A percentile compares a stretch with the other conserved stretches of the same genome.
Evolutionary conservation across 2,797 vertebrate genomes (phyloP).

Genomic region (Masticophis lateralis): DNA sequence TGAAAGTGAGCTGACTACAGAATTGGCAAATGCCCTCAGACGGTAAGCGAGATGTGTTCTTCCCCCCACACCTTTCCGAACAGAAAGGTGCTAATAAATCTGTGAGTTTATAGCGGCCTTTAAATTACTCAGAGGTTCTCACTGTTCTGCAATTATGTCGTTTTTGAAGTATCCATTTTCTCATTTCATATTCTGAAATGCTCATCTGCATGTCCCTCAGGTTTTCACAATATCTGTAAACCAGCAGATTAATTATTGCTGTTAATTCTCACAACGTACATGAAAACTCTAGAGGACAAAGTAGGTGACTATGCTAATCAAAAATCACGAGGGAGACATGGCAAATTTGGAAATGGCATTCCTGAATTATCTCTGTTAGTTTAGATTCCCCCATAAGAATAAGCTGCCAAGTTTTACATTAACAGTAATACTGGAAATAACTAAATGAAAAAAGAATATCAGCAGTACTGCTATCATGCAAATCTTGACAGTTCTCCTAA

Average conservation of each 20-base stretch:
- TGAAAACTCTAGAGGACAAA: background rate
- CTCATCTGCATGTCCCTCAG: background rate
- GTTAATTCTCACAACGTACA: slow-evolving; percentile 3
- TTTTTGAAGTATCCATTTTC: background rate
- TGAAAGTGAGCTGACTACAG: slow-evolving; percentile 78
- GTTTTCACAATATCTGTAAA: slow-evolving; percentile 9
- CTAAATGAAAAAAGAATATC: background rate
- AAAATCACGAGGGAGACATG: background rate
- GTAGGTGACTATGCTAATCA: slow-evolving; percentile 13
- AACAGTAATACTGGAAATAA: background rate
- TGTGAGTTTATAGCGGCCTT: background rate
- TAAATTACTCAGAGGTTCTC: background rate
- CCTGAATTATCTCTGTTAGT: background rate
- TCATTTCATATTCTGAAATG: background rate
- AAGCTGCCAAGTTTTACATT: background rate
- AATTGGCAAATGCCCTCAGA: slow-evolving; percentile 77
- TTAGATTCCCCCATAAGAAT: slow-evolving; percentile 1
- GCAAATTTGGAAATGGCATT: slow-evolving; percentile 18
- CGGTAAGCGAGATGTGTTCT: slow-evolving; percentile 67
- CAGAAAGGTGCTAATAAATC: background rate
- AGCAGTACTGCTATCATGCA: background rate
- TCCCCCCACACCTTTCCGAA: background rate
- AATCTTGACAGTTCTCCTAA: background rate
- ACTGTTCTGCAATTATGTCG: background rate
- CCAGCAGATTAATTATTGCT: slow-evolving; percentile 10